These are phyloP conservation scores for Drusus annulatus DNA, from an alignment of 1,140 invertebrate genomes.

Conservation along the genomic window DNA sequence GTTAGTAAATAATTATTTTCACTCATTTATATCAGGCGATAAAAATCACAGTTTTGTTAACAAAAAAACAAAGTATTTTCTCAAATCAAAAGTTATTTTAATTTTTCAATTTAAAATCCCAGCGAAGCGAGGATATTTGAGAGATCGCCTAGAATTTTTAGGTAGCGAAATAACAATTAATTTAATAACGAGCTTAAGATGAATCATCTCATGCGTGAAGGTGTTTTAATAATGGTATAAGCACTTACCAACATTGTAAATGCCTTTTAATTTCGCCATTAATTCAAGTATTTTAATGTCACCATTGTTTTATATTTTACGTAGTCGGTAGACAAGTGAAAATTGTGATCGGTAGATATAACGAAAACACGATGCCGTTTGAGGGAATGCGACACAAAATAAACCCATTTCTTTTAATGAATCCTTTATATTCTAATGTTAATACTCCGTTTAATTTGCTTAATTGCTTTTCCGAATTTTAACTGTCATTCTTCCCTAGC, in stretches of 20 bases:
- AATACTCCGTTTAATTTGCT: conserved; percentile 52
- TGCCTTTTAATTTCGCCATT: not conserved
- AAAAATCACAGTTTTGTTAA: too few species aligned
- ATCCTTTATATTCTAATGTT: conserved; percentile 37
- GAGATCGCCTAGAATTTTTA: not conserved
- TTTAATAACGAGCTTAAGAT: not conserved
- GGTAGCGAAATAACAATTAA: conserved; percentile 3
- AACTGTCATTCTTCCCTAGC: conserved; percentile 52
- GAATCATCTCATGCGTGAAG: conserved; percentile 6
- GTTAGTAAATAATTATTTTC: too few species aligned
- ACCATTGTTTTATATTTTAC: conserved; percentile 2
- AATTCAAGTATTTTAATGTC: conserved; percentile 21
- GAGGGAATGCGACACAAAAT: conserved; percentile 7
- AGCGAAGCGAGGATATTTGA: conserved; percentile 4
- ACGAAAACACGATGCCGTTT: not conserved
- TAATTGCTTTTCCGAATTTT: conserved; percentile 55
- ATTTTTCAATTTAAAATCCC: conserved; percentile 7
- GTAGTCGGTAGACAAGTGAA: not conserved
- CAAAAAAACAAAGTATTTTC: not conserved
- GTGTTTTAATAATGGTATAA: not conserved
- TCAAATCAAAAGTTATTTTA: not conserved
- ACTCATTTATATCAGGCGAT: too few species aligned
- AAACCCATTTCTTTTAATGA: conserved; percentile 42
- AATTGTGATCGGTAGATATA: not conserved
- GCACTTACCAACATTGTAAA: not conserved